Conservation (phyloP, 2,113 vertebrate genomes). For the Tyrannus savana region DNA sequence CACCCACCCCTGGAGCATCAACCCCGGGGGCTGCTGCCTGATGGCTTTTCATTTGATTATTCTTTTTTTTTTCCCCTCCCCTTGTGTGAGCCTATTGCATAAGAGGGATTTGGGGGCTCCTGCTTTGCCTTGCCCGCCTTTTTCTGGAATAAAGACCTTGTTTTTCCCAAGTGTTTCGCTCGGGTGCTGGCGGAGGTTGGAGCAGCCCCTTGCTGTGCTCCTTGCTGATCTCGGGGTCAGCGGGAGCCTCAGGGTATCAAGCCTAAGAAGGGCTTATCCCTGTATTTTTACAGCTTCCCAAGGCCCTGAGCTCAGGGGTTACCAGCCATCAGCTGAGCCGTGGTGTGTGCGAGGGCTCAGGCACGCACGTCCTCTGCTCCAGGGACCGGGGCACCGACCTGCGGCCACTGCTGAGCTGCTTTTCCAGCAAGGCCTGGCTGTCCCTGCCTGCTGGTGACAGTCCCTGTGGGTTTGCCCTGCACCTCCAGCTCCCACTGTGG, state of each 20-base stretch:
- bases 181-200: background rate
- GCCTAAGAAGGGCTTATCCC: slow-evolving; percentile 10
- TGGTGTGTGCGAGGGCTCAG: background rate
- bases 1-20: background rate
- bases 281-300: background rate
- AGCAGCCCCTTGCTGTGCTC: background rate
- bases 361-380: background rate
- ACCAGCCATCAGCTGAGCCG: background rate
- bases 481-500: accelerated
- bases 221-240: background rate
- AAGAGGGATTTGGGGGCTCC: slow-evolving; percentile 24
- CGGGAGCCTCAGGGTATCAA: background rate
- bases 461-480: accelerated
- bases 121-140: background rate
- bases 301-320: background rate
- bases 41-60: background rate
- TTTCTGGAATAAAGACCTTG: background rate
- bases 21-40: background rate
- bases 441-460: background rate
- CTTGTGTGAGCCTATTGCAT: background rate
- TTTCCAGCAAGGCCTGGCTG: accelerated
- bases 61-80: too few relatives aligned
- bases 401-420: accelerated
- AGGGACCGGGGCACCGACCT: accelerated
- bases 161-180: background rate